Conservation (phyloP, 2,113 vertebrate species). For the Thamnophis sirtalis region DNA sequence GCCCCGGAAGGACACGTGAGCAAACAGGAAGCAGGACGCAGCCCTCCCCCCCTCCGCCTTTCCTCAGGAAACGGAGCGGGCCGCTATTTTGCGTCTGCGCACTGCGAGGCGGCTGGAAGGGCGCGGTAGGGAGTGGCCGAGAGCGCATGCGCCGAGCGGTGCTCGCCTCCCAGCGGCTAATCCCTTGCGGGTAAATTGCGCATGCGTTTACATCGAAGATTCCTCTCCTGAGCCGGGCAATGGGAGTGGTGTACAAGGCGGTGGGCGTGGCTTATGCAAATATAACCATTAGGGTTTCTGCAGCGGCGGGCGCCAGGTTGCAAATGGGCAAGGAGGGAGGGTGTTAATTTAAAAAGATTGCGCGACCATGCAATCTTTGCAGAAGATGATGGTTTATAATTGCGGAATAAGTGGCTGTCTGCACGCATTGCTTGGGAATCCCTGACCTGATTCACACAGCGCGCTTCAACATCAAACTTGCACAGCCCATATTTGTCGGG, state of each 20-base stretch:
- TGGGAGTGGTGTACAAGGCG: background rate
- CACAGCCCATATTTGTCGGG: background rate
- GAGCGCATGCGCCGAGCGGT: background rate
- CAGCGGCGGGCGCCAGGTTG: background rate
- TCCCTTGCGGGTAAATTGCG: background rate
- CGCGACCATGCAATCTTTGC: background rate
- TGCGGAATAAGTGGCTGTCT: background rate
- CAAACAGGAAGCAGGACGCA: background rate
- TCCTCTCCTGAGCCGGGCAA: background rate
- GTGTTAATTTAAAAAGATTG: background rate
- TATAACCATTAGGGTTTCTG: too few relatives aligned
- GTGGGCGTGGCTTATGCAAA: background rate
- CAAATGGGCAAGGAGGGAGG: background rate
- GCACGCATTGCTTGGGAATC: background rate
- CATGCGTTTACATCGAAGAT: background rate
- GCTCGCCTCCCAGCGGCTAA: background rate
- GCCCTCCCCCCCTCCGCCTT: background rate
- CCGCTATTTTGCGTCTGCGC: background rate
- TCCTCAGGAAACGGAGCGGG: background rate
- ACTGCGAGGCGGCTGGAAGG: background rate
- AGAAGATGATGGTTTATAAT: too few relatives aligned
- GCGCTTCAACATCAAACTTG: background rate
- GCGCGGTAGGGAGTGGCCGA: too few relatives aligned
- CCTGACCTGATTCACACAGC: background rate
- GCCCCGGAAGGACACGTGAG: constrained; percentile 4